phyloP scores from a whole-genome alignment of 1,140 invertebrate genomes.

The Hermatobates lingyangjiaoensis region DNA sequence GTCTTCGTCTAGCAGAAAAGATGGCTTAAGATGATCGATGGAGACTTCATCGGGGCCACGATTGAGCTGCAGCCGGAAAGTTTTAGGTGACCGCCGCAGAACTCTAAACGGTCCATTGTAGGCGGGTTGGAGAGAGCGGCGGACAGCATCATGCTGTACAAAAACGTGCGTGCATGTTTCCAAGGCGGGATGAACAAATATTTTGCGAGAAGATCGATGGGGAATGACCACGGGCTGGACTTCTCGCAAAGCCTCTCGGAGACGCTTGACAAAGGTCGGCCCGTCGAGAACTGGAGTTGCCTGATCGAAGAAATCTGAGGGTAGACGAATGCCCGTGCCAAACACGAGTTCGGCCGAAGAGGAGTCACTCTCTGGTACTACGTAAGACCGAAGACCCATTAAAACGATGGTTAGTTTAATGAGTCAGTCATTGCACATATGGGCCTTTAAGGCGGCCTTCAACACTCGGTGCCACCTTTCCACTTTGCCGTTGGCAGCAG shows the following conservation, averaged over 20 bases:
- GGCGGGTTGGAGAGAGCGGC: constrained; percentile 4
- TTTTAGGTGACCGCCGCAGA: constrained; percentile 7
- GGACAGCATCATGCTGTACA: constrained; percentile 9
- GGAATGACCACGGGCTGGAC: neutral
- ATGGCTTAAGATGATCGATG: constrained; percentile 16
- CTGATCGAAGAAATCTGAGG: neutral
- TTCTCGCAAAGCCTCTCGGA: neutral
- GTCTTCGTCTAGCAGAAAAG: constrained; percentile 1
- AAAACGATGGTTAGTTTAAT: constrained; percentile 22
- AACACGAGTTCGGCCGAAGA: constrained; percentile 17
- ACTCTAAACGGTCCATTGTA: constrained; percentile 16
- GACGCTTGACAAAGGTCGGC: neutral
- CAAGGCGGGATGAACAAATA: constrained; percentile 14
- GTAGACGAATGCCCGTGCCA: neutral
- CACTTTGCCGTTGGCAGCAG: constrained; percentile 22
- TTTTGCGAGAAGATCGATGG: neutral
- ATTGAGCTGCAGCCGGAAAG: constrained; percentile 6
- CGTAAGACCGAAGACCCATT: constrained; percentile 20
- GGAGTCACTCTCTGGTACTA: constrained; percentile 12
- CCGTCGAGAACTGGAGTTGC: neutral
- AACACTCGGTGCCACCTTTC: constrained; percentile 24
- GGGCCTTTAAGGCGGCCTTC: constrained; percentile 21
- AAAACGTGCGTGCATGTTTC: constrained; percentile 15
- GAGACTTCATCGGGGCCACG: constrained; percentile 3
- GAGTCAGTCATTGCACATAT: constrained; percentile 4